Evolutionary conservation across 2,888 invertebrate species (phyloP).

Genomic region (Drosophila meridiana): DNA sequence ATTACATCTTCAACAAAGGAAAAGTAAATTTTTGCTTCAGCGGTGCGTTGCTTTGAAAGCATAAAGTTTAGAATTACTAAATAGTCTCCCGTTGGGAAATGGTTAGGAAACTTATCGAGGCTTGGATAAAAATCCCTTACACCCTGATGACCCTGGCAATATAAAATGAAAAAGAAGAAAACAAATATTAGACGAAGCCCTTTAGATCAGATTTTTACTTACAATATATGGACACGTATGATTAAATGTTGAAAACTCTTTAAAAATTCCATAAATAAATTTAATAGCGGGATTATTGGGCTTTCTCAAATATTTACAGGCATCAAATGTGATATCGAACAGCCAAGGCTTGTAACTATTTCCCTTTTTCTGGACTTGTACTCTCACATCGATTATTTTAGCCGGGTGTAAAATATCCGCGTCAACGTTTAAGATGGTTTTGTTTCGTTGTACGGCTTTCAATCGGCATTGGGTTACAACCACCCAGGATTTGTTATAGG

Average conservation of each 20-base stretch:
- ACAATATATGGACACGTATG: constrained; percentile 42
- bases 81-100: constrained; percentile 33
- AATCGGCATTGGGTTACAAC: background rate
- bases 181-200: background rate
- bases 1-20: no score
- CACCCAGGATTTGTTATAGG: background rate
- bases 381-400: background rate
- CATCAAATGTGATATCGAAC: background rate
- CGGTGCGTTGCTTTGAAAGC: background rate
- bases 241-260: constrained; percentile 14
- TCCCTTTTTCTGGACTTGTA: background rate
- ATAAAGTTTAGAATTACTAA: background rate
- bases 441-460: constrained; percentile 2
- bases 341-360: constrained; percentile 22
- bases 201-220: constrained; percentile 8
- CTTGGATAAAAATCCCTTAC: constrained; percentile 13
- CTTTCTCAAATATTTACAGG: background rate
- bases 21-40: background rate
- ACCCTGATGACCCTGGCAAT: background rate
- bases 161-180: background rate
- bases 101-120: background rate
- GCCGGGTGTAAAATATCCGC: background rate
- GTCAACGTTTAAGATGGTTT: background rate
- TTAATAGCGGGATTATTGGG: background rate
- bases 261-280: background rate